These are phyloP conservation scores for Nannoperca obscura DNA, from an alignment of 2,797 vertebrate species.

Conservation along the genomic window DNA sequence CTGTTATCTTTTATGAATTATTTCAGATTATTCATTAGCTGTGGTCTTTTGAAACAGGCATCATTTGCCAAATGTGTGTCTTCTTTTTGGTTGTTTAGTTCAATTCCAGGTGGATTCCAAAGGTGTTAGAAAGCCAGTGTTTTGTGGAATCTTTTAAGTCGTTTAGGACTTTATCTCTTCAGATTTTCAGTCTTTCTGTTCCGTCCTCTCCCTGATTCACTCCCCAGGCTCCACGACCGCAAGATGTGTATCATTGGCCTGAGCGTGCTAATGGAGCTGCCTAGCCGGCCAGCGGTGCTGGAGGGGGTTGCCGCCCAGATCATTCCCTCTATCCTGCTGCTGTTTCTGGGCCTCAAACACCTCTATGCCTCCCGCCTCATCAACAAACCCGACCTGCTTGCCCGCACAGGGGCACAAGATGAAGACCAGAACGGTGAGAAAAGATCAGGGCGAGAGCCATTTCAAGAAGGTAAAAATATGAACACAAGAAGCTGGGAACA, in stretches of 20 bases:
- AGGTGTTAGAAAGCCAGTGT: too few relatives aligned
- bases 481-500: not conserved
- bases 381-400: slow-evolving; percentile 85
- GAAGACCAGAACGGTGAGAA: slow-evolving; percentile 92
- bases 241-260: slow-evolving; percentile 98
- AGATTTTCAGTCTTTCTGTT: not conserved
- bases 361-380: slow-evolving; percentile 90
- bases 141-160: not conserved
- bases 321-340: slow-evolving; percentile 93
- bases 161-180: not conserved
- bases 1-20: too few relatives aligned
- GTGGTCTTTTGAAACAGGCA: too few relatives aligned
- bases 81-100: too few relatives aligned
- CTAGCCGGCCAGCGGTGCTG: slow-evolving; percentile 89
- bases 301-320: slow-evolving; percentile 91
- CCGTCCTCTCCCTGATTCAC: not conserved
- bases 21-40: too few relatives aligned
- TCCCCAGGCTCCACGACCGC: slow-evolving; percentile 92
- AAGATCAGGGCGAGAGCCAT: not conserved
- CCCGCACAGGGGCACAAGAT: slow-evolving; percentile 83
- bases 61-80: too few relatives aligned
- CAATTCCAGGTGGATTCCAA: too few relatives aligned
- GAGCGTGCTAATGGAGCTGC: slow-evolving; percentile 94
- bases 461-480: not conserved
- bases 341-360: slow-evolving; percentile 96